Percentiles rank a stretch among this genome's conserved stretches.
Evolutionary conservation across 2,797 vertebrate genomes (phyloP).

Genomic region (Tauraco hartlaubi): DNA sequence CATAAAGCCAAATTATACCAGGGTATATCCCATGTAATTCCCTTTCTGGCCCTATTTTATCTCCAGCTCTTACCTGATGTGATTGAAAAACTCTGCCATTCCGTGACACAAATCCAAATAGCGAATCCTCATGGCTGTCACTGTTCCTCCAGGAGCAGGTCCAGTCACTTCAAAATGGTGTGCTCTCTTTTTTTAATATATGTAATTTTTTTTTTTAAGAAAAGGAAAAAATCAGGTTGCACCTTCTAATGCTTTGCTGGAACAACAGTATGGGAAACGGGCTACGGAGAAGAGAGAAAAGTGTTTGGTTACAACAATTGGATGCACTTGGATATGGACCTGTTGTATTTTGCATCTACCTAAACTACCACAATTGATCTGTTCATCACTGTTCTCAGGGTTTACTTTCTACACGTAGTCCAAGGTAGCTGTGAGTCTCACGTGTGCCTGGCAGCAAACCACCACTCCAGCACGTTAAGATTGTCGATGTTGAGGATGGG

Average conservation of each 20-base stretch:
- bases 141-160: not conserved
- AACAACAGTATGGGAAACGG: not conserved
- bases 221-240: not conserved
- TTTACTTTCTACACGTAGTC: fast-evolving
- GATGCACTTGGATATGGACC: not conserved
- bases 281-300: not conserved
- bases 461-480: fast-evolving
- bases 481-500: not conserved
- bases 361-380: not conserved
- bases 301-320: not conserved
- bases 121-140: not conserved
- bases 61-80: slow-evolving; percentile 34
- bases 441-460: not conserved
- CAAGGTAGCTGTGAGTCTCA: not conserved
- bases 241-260: not conserved
- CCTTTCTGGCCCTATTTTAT: slow-evolving; percentile 35
- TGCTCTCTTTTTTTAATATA: too few species aligned
- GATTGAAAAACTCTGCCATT: slow-evolving; percentile 51
- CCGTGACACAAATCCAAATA: slow-evolving; percentile 29
- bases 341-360: not conserved
- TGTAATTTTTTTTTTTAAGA: too few species aligned
- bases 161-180: not conserved
- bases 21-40: slow-evolving; percentile 52
- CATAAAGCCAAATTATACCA: slow-evolving; percentile 18
- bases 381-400: not conserved